Conservation (phyloP, 2,797 vertebrate genomes). For the Mastacembelus armatus region DNA sequence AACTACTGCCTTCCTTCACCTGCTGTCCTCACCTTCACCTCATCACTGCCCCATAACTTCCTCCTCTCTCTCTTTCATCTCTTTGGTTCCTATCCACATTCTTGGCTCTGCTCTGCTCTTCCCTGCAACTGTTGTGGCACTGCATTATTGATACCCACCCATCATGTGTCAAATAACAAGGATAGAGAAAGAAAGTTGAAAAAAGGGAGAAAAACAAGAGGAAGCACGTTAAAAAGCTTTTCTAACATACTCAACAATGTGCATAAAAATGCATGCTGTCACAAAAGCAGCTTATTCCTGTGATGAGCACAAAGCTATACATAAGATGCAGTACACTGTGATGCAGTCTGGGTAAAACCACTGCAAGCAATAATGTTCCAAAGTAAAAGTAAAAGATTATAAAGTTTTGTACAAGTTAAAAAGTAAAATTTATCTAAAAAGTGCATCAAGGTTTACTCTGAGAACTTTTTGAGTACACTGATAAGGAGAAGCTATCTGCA, state of each 20-base stretch:
- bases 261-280: background rate
- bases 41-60: slow-evolving; percentile 15
- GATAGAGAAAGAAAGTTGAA: slow-evolving; percentile 22
- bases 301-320: background rate
- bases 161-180: slow-evolving; percentile 38
- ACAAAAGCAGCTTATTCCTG: slow-evolving; percentile 4
- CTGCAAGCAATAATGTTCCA: background rate
- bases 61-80: slow-evolving; percentile 13
- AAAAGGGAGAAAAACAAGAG: background rate
- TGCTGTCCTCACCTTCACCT: slow-evolving; percentile 26
- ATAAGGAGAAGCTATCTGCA: background rate
- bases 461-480: background rate
- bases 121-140: slow-evolving; percentile 37
- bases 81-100: slow-evolving; percentile 47
- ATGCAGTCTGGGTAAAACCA: background rate
- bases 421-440: background rate
- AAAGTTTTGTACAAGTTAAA: background rate
- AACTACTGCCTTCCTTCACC: background rate
- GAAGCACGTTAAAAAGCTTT: slow-evolving; percentile 5
- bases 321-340: background rate
- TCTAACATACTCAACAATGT: no score
- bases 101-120: slow-evolving; percentile 9
- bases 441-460: background rate
- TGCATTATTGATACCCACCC: no score
- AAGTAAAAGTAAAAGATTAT: background rate